Percentiles rank a stretch among this genome's conserved stretches.
Evolutionary conservation across 92 coral and sea anemone genomes (phyloP).

Genomic region (Phenganax marumi): DNA sequence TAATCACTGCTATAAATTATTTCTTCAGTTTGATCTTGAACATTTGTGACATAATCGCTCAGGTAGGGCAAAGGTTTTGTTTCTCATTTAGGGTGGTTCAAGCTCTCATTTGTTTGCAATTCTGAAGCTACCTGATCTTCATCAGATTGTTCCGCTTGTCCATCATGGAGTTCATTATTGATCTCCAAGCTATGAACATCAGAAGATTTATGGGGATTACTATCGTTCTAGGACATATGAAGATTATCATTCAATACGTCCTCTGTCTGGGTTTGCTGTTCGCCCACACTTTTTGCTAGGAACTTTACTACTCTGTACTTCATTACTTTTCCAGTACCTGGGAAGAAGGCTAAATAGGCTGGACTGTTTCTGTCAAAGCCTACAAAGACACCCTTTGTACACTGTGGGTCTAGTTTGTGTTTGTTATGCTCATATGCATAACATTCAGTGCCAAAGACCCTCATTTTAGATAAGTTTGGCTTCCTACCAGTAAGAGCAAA

Average conservation of each 20-base stretch:
- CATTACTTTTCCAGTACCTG: slow-evolving; percentile 46
- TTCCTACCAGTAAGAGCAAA: slow-evolving; percentile 55
- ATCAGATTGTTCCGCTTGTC: slow-evolving; percentile 14
- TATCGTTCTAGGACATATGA: slow-evolving; percentile 26
- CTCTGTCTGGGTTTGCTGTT: slow-evolving; percentile 56
- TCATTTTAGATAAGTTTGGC: slow-evolving; percentile 54
- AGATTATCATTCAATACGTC: slow-evolving; percentile 22
- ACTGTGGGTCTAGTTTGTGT: no score
- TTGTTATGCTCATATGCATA: slow-evolving; percentile 48
- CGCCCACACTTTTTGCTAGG: slow-evolving; percentile 42
- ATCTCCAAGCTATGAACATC: slow-evolving; percentile 4
- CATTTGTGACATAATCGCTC: slow-evolving; percentile 48
- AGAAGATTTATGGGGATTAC: slow-evolving; percentile 26
- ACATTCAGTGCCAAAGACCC: slow-evolving; percentile 61
- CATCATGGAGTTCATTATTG: slow-evolving; percentile 21
- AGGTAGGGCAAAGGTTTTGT: slow-evolving; percentile 53
- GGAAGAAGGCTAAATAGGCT: slow-evolving; percentile 49
- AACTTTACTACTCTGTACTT: slow-evolving; percentile 51
- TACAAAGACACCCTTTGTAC: no score
- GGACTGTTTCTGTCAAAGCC: slow-evolving; percentile 58
- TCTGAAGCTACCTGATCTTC: neutral
- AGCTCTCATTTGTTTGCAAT: slow-evolving; percentile 12
- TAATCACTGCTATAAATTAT: slow-evolving; percentile 44
- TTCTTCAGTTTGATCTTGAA: slow-evolving; percentile 42
- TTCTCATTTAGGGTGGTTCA: slow-evolving; percentile 39